Evolutionary conservation across 2,113 vertebrate genomes (phyloP).

Genomic region (Marmota monax): DNA sequence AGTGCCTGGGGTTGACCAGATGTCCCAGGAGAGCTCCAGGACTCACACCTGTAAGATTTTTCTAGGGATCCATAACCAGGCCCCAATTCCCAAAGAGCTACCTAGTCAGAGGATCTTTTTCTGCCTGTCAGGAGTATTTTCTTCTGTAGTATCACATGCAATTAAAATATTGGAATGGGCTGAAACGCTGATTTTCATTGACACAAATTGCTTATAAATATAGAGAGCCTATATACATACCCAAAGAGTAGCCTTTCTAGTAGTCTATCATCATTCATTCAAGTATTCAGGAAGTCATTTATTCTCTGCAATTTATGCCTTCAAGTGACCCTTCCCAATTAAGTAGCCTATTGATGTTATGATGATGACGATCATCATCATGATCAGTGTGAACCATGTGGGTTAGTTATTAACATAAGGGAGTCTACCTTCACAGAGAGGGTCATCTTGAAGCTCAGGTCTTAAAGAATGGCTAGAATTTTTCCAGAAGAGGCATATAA

Average conservation of each 20-base stretch:
- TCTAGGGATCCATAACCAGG: neutral
- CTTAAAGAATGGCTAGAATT: neutral
- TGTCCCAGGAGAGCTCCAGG: neutral
- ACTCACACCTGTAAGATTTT: neutral
- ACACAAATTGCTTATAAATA: neutral
- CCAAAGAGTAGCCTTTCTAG: neutral
- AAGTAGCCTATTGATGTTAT: neutral
- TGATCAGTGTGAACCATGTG: neutral
- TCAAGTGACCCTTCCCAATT: neutral
- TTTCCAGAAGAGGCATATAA: neutral
- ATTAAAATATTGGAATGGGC: neutral
- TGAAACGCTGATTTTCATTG: neutral
- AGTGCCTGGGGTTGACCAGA: neutral
- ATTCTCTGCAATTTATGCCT: neutral
- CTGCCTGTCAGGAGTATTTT: neutral
- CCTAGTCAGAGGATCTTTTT: neutral
- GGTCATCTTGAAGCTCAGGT: neutral
- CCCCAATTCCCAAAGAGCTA: neutral
- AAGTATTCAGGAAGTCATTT: neutral
- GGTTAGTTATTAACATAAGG: neutral
- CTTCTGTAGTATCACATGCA: neutral
- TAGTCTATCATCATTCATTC: neutral
- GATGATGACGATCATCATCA: neutral
- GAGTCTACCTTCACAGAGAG: neutral
- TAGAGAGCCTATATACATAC: neutral